These are phyloP conservation scores for Eledone cirrhosa DNA, from an alignment of 2,888 invertebrate genomes.

Conservation along the genomic window DNA sequence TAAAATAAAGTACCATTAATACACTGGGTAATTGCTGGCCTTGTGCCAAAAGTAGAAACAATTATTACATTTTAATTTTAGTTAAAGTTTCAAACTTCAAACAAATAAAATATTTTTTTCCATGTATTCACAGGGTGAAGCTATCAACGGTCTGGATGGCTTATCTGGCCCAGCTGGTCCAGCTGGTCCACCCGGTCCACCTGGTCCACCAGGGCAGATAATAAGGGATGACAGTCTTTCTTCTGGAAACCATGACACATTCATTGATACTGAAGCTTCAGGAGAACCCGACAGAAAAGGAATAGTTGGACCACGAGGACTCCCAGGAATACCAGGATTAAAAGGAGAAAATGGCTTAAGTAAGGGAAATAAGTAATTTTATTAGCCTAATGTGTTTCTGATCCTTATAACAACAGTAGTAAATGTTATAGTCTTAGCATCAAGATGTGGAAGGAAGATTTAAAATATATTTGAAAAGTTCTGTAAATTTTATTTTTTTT, in stretches of 20 bases:
- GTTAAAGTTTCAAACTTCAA: background rate
- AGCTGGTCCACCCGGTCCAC: slow-evolving; percentile 13
- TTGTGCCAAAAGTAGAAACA: too few species aligned
- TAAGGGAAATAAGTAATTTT: slow-evolving; percentile 28
- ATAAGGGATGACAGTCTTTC: background rate
- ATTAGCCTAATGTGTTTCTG: too few species aligned
- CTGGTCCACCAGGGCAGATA: slow-evolving; percentile 7
- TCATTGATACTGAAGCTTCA: background rate
- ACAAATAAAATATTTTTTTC: background rate
- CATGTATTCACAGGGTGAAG: background rate
- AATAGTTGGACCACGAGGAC: slow-evolving; percentile 27
- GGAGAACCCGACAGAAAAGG: slow-evolving; percentile 9
- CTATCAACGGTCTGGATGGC: background rate
- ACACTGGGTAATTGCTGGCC: too few species aligned
- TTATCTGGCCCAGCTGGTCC: slow-evolving; percentile 15
- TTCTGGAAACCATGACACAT: too few species aligned
- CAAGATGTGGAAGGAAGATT: too few species aligned
- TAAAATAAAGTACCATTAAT: too few species aligned
- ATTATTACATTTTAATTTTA: background rate
- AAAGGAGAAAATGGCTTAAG: slow-evolving; percentile 36
- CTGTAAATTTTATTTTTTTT: too few species aligned
- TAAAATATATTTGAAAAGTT: too few species aligned
- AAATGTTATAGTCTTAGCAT: too few species aligned
- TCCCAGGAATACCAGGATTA: background rate
- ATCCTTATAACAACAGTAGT: too few species aligned